A percentile compares a stretch with the other conserved stretches of the same genome.
phyloP scores from a whole-genome alignment of 2,888 invertebrate species.

The Drosophila stalkeri region DNA sequence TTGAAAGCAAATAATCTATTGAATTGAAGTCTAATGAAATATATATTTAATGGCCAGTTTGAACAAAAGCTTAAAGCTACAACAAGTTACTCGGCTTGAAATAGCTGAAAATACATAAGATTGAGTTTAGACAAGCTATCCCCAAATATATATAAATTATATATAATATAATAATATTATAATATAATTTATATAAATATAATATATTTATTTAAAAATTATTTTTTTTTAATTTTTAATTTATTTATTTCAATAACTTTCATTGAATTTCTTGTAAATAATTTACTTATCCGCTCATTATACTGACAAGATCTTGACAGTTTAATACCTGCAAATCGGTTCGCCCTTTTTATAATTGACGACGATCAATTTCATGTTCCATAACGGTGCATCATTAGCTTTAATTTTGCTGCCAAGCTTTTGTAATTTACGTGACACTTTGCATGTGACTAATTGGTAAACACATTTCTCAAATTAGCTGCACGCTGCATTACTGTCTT shows the following conservation, averaged over 20 bases:
- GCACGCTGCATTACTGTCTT: slow-evolving; percentile 27
- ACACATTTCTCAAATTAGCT: slow-evolving; percentile 34
- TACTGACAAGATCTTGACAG: not conserved
- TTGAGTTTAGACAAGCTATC: not conserved
- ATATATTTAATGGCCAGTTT: not conserved
- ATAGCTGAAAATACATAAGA: too few species aligned
- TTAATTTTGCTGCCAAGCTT: slow-evolving; percentile 33
- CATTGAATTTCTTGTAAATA: not conserved
- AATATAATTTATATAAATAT: too few species aligned
- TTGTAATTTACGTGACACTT: slow-evolving; percentile 49
- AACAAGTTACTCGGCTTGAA: not conserved
- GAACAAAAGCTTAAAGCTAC: not conserved
- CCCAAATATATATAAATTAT: not conserved
- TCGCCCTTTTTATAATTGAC: slow-evolving; percentile 6
- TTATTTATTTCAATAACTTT: not conserved
- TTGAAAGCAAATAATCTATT: not conserved
- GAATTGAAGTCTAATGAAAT: not conserved
- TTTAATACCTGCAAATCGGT: not conserved
- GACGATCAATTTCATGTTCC: slow-evolving; percentile 7
- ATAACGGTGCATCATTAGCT: slow-evolving; percentile 23
- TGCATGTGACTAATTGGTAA: slow-evolving; percentile 64
- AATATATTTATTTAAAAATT: too few species aligned
- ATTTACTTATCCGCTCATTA: not conserved
- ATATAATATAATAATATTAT: too few species aligned
- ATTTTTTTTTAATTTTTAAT: too few species aligned